Evolutionary conservation across 1,140 invertebrate genomes (phyloP).

Genomic region (Bombus pyrosoma): DNA sequence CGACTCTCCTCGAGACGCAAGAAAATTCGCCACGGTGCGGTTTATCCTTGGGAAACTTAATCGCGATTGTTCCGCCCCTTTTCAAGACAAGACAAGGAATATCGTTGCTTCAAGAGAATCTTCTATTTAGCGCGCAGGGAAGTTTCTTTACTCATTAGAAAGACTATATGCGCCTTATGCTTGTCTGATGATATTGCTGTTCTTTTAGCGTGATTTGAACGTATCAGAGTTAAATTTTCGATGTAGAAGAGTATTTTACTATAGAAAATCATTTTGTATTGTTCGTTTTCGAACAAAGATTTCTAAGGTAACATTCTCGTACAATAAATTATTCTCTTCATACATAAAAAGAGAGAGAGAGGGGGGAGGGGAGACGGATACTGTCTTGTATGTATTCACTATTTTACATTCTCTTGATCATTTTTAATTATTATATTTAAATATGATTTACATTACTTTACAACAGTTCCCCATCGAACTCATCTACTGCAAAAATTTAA

Average conservation of each 20-base stretch:
- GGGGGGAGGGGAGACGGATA: too few relatives aligned
- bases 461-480: too few relatives aligned
- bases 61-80: slow-evolving; percentile 25
- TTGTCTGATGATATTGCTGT: neutral
- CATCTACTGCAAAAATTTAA: too few relatives aligned
- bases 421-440: too few relatives aligned
- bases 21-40: slow-evolving; percentile 1
- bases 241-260: too few relatives aligned
- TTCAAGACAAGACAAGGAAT: neutral
- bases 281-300: neutral
- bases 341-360: too few relatives aligned
- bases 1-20: neutral
- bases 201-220: neutral
- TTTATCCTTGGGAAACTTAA: slow-evolving; percentile 40
- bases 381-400: too few relatives aligned
- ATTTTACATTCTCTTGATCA: too few relatives aligned
- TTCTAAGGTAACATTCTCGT: neutral
- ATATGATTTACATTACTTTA: too few relatives aligned
- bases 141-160: slow-evolving; percentile 4
- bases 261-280: neutral
- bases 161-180: too few relatives aligned
- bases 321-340: neutral
- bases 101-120: slow-evolving; percentile 6
- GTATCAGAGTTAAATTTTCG: neutral
- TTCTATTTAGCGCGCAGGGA: slow-evolving; percentile 1